Conservation (phyloP, 2,888 invertebrate genomes). For the Theretra japonica region DNA sequence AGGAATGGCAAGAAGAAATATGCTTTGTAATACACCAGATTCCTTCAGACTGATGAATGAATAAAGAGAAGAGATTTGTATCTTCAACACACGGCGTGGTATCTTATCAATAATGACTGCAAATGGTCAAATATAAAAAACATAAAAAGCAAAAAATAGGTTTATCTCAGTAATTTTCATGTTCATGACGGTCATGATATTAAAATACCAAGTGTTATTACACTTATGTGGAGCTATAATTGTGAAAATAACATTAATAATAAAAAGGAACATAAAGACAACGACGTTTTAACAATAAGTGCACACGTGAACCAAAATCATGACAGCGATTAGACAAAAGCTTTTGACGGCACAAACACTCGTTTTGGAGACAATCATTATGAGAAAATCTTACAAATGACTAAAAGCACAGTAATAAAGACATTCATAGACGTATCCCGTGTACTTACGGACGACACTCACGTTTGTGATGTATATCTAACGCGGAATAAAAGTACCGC, state of each 20-base stretch:
- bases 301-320: slow-evolving; percentile 64
- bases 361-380: slow-evolving; percentile 84
- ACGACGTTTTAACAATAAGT: slow-evolving; percentile 54
- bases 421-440: slow-evolving; percentile 82
- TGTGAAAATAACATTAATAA: slow-evolving; percentile 33
- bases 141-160: no score
- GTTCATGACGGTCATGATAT: neutral
- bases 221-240: slow-evolving; percentile 23
- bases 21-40: no score
- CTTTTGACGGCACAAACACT: slow-evolving; percentile 81
- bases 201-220: slow-evolving; percentile 9
- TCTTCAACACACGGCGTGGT: no score
- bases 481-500: slow-evolving; percentile 83
- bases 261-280: slow-evolving; percentile 36
- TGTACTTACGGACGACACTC: slow-evolving; percentile 82
- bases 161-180: no score
- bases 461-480: slow-evolving; percentile 82
- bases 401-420: slow-evolving; percentile 83
- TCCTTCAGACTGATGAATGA: no score
- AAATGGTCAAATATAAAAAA: no score
- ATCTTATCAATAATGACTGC: no score
- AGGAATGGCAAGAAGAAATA: no score
- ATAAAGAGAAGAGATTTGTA: no score
- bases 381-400: slow-evolving; percentile 85
- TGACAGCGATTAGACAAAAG: slow-evolving; percentile 81